phyloP scores from a whole-genome alignment of 1,140 invertebrate genomes.

The Leptonema lineaticorne region DNA sequence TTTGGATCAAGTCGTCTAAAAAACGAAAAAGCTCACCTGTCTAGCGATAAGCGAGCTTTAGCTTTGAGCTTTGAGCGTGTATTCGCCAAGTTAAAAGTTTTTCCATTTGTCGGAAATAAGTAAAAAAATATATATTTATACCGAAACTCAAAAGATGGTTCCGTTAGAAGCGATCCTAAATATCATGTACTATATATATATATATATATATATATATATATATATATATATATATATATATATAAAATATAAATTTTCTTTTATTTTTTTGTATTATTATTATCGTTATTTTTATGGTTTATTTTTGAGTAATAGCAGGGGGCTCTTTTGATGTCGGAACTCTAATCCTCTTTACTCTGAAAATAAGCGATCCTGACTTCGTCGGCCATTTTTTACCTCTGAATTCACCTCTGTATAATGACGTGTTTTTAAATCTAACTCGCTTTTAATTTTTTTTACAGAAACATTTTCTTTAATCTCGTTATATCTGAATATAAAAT shows the following conservation, averaged over 20 bases:
- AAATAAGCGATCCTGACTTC: not conserved
- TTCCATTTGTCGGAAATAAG: not conserved
- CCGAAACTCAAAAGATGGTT: no score
- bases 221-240: no score
- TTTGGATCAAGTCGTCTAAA: not conserved
- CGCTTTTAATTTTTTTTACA: no score
- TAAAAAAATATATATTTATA: not conserved
- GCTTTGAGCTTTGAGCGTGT: not conserved
- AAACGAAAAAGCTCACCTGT: not conserved
- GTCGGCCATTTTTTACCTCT: not conserved
- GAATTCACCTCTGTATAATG: not conserved
- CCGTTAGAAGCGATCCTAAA: no score
- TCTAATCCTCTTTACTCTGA: not conserved
- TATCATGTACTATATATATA: no score
- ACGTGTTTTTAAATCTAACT: no score
- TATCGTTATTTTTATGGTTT: not conserved
- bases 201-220: no score
- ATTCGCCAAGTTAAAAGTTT: not conserved
- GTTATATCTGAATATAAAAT: no score
- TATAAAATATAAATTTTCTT: not conserved
- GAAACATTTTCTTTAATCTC: no score
- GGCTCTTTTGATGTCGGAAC: not conserved
- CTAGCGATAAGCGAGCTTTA: constrained; percentile 5
- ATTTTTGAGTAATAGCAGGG: no score
- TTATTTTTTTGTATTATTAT: not conserved